Conservation (phyloP, 2,113 vertebrate genomes). For the Bubo scandiacus region DNA sequence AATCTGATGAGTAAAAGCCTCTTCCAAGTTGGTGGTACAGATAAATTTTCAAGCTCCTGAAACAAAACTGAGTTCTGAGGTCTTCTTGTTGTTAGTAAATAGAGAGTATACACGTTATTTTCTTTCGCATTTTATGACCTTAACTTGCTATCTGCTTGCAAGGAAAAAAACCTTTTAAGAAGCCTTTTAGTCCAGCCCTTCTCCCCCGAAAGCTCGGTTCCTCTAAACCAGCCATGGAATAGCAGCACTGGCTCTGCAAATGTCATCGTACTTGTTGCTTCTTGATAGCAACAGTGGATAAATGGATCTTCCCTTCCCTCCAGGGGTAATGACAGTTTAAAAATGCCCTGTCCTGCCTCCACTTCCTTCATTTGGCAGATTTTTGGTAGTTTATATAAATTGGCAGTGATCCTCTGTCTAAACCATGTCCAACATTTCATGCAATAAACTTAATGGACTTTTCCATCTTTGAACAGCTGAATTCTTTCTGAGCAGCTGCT, state of each 20-base stretch:
- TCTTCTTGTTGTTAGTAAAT: background rate
- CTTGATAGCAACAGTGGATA: background rate
- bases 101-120: background rate
- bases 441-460: constrained; percentile 80
- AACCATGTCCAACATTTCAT: constrained; percentile 63
- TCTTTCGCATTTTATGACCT: background rate
- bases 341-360: constrained; percentile 3
- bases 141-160: background rate
- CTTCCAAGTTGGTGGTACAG: accelerated
- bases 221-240: background rate
- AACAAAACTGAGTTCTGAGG: background rate
- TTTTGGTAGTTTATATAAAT: constrained; percentile 64
- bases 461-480: constrained; percentile 81
- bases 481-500: constrained; percentile 89
- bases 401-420: constrained; percentile 68
- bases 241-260: background rate
- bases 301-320: background rate
- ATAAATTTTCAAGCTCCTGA: background rate
- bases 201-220: background rate
- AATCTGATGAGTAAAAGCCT: background rate
- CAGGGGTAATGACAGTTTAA: background rate
- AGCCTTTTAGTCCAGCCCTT: background rate
- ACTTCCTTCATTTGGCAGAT: constrained; percentile 21
- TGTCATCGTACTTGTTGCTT: background rate
- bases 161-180: background rate